These are phyloP conservation scores for Myotis vivesi DNA, from an alignment of 2,797 vertebrate species.

Conservation along the genomic window DNA sequence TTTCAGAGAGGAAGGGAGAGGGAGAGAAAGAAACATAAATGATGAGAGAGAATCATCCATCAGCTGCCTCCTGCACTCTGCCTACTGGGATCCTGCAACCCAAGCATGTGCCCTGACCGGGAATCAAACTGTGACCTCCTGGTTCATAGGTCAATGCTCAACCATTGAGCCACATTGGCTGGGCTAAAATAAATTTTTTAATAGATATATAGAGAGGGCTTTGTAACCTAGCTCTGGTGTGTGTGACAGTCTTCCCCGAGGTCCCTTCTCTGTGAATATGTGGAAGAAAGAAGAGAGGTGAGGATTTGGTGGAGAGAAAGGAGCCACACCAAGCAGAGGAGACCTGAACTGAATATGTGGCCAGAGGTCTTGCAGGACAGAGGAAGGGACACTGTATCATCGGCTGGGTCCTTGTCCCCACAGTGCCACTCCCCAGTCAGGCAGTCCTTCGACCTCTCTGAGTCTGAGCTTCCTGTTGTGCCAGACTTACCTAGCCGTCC, in stretches of 20 bases:
- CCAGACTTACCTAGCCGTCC: neutral
- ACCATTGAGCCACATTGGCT: no score
- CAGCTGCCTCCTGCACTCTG: no score
- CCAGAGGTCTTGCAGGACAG: neutral
- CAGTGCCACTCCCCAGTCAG: neutral
- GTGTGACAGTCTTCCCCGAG: neutral
- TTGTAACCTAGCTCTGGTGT: neutral
- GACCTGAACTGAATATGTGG: neutral
- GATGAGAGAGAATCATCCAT: no score
- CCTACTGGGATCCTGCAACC: no score
- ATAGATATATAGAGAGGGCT: neutral
- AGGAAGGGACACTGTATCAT: neutral
- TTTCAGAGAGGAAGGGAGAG: no score
- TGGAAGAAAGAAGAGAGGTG: neutral
- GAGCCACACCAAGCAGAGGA: neutral
- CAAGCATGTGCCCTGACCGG: no score
- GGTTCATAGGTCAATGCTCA: no score
- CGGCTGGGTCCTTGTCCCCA: neutral
- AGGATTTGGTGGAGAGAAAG: neutral
- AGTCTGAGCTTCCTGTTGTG: neutral
- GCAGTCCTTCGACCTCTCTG: neutral
- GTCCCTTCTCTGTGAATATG: neutral
- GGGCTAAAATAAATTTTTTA: neutral
- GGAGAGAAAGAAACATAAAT: no score
- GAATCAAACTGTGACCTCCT: no score